These are phyloP conservation scores for Onychomys torridus DNA, from an alignment of 2,797 vertebrate genomes.

Conservation along the genomic window DNA sequence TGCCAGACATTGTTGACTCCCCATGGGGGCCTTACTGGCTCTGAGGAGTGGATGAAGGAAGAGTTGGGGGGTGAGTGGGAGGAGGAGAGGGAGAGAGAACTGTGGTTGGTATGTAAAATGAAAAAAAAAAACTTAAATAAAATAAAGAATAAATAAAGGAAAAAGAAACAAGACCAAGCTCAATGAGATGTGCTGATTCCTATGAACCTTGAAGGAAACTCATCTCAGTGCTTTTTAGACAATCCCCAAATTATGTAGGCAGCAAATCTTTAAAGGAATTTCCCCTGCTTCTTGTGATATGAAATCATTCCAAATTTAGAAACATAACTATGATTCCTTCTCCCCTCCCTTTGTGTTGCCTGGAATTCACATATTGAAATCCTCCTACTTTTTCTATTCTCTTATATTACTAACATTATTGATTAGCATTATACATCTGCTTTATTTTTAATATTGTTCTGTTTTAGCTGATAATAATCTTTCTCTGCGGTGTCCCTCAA, in stretches of 20 bases:
- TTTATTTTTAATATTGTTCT: not conserved
- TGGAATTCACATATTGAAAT: not conserved
- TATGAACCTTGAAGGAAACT: not conserved
- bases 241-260: not conserved
- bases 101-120: too few species aligned
- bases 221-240: not conserved
- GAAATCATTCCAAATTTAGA: not conserved
- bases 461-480: not conserved
- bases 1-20: too few species aligned
- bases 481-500: fast-evolving
- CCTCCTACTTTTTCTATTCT: not conserved
- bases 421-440: not conserved
- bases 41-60: too few species aligned
- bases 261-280: not conserved
- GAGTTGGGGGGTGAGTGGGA: too few species aligned
- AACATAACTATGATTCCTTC: not conserved
- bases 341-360: not conserved
- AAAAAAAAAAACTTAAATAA: too few species aligned
- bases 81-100: too few species aligned
- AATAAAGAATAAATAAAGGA: too few species aligned
- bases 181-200: not conserved
- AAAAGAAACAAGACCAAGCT: not conserved
- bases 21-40: too few species aligned
- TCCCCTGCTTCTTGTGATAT: fast-evolving
- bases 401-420: not conserved